A percentile compares a stretch with the other conserved stretches of the same genome.
These are phyloP conservation scores for Onychostruthus taczanowskii DNA, from an alignment of 2,113 vertebrate genomes.

Conservation along the genomic window DNA sequence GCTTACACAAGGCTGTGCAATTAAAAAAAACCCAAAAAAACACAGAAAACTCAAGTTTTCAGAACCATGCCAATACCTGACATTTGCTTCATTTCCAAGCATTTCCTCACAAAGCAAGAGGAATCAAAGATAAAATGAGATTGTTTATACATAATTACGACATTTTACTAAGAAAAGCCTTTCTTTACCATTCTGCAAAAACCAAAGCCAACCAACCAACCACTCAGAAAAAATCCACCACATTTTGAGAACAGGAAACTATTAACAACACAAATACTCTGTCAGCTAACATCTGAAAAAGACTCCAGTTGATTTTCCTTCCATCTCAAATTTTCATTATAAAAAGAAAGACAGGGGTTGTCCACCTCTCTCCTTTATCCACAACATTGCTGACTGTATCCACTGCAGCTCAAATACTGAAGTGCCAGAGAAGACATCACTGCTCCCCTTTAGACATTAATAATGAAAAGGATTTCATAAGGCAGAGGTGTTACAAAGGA, in stretches of 20 bases:
- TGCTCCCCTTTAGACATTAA: neutral
- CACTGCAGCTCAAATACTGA: neutral
- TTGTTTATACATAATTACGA: neutral
- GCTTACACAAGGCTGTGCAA: neutral
- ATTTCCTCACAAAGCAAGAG: neutral
- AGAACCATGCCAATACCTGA: neutral
- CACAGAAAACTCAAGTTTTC: neutral
- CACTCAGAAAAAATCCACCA: neutral
- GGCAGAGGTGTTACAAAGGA: neutral
- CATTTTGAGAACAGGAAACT: neutral
- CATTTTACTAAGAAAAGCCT: neutral
- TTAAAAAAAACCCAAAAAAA: neutral
- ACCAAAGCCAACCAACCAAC: neutral
- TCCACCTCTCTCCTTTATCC: neutral
- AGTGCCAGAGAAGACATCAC: neutral
- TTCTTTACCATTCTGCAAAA: neutral
- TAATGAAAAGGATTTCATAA: neutral
- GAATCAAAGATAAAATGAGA: neutral
- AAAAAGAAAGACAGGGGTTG: neutral
- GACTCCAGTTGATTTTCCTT: neutral
- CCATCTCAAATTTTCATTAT: neutral
- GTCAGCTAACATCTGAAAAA: neutral
- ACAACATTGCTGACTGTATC: neutral
- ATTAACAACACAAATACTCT: neutral
- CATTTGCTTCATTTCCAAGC: neutral